phyloP scores from a whole-genome alignment of 1,140 invertebrate genomes.

The Brachionus asplanchnoidis region DNA sequence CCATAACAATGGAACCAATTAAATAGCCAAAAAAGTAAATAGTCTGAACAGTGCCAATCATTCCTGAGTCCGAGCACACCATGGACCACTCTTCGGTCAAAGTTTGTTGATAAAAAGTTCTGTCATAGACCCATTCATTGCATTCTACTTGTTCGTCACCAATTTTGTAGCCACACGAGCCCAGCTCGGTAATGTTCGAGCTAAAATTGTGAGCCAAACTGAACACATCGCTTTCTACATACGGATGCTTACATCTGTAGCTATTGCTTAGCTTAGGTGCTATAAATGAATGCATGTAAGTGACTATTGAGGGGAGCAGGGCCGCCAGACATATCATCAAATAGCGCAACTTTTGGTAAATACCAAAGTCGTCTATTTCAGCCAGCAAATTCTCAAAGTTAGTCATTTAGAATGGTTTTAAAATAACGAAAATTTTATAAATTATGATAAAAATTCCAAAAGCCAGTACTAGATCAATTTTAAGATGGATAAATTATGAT shows the following conservation, averaged over 20 bases:
- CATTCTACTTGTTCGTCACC: not conserved
- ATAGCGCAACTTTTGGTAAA: constrained; percentile 32
- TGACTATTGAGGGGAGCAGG: constrained; percentile 22
- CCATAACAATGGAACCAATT: constrained; percentile 39
- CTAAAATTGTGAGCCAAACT: not conserved
- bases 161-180: not conserved
- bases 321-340: constrained; percentile 22
- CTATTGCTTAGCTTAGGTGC: constrained; percentile 9
- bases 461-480: not conserved
- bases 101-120: constrained; percentile 14
- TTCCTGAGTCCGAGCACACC: not conserved
- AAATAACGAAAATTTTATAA: not conserved
- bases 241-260: constrained; percentile 12
- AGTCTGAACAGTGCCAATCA: constrained; percentile 1
- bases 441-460: not conserved
- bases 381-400: constrained; percentile 28
- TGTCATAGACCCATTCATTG: constrained; percentile 4
- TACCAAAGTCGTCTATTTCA: constrained; percentile 31
- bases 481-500: not conserved
- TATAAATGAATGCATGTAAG: constrained; percentile 37
- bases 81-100: constrained; percentile 35
- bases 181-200: not conserved
- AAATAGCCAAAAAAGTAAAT: constrained; percentile 37
- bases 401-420: not conserved
- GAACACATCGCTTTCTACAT: not conserved